phyloP scores from a whole-genome alignment of 2,888 invertebrate species.

The Chydorus sphaericus region DNA sequence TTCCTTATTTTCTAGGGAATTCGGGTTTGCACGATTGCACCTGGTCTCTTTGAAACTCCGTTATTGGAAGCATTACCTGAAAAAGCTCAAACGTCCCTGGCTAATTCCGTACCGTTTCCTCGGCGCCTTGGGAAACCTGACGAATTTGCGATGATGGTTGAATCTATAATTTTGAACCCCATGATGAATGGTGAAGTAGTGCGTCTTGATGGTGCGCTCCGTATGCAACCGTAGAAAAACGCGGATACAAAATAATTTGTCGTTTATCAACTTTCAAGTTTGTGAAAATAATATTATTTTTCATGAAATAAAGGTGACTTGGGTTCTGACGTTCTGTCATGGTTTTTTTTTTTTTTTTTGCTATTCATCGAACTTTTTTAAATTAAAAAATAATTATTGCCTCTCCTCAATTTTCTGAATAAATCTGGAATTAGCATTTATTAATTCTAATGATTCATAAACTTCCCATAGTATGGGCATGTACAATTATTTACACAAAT shows the following conservation, averaged over 20 bases:
- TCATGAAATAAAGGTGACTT: too few species aligned
- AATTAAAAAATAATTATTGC: too few species aligned
- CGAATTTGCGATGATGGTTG: slow-evolving; percentile 75
- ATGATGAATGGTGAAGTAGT: slow-evolving; percentile 85
- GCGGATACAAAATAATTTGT: too few species aligned
- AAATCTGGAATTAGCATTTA: too few species aligned
- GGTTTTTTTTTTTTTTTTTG: too few species aligned
- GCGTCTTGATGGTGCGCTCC: slow-evolving; percentile 62
- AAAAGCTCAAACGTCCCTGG: slow-evolving; percentile 62
- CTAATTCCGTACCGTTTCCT: slow-evolving; percentile 69
- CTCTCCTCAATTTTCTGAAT: too few species aligned
- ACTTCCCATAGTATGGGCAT: too few species aligned
- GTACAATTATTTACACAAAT: background rate
- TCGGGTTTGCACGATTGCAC: slow-evolving; percentile 62
- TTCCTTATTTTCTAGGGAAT: slow-evolving; percentile 41
- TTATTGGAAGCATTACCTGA: slow-evolving; percentile 59
- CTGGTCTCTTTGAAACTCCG: slow-evolving; percentile 77
- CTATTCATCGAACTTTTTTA: too few species aligned
- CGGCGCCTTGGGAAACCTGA: slow-evolving; percentile 66
- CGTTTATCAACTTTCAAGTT: too few species aligned
- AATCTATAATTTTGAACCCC: slow-evolving; percentile 70
- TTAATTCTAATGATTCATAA: too few species aligned
- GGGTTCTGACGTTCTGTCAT: too few species aligned
- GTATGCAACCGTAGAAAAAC: slow-evolving; percentile 49
- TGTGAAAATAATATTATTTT: too few species aligned